Evolutionary conservation across 1,140 invertebrate species (phyloP), one percentile per base, ranked within the genome.

Genomic region (Drosophila pseudoobscura): DNA sequence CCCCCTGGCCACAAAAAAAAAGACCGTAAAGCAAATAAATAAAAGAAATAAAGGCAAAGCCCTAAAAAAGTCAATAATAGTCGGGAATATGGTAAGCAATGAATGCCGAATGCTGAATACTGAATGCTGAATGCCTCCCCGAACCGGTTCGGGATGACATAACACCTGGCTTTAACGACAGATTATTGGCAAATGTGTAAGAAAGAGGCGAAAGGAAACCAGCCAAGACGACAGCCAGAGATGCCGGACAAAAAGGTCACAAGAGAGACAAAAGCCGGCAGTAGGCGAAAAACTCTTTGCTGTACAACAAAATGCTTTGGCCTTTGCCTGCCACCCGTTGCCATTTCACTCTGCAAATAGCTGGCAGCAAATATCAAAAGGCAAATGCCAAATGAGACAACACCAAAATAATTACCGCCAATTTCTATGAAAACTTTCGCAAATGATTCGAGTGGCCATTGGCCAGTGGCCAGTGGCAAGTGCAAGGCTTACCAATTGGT

Each of bases 61-160:
- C 80, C 74, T 78, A 69, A 72, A 80, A 39, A 13, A 78, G 24
- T 35, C 56, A 62, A 83, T 75, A 84, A 77, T 77, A 69, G n/a
- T 77, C 77, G 80, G 77, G 80, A 66, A 87, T 87, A 68, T 69
- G 71, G 11, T 51, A 22, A 50, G 64, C 51, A 56, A 6, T 51
- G 64, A 66, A 54, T 54, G 20, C 29, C 58, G 65, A 55, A 55
- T 45, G 49, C 56, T 56, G 35, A 56, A 45, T 44, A 3, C 35
- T 13, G 45, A 46, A 46, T 20, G 5, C 26, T 22, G 44, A 68
- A 29, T 70, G 65, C 74, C 53, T 5, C 11, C 11, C 35, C 26
- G 80, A 75, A 85, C 82, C 82, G 82, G 82, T 85, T 65, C 74
- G 56, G 61, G 68, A 84, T 85, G 82, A 85, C 78, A 87, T 85